Evolutionary conservation across 1,140 invertebrate species (phyloP), one percentile per base, ranked within the genome.

Genomic region (Drosophila pseudoananassae): DNA sequence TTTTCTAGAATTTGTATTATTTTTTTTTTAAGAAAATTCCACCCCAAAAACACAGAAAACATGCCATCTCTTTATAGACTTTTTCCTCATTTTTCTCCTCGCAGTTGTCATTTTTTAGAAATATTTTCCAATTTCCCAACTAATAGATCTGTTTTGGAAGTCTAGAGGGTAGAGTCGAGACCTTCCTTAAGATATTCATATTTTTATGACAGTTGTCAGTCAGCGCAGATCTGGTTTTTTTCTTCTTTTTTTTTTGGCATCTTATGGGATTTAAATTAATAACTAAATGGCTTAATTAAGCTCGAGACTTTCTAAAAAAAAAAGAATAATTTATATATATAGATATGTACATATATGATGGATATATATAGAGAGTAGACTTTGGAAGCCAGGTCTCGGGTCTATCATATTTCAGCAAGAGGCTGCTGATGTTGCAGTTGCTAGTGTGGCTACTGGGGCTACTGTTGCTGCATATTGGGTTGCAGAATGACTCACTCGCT

Each of bases 31-130:
- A 20, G 20, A 20, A 20, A 20, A n/a, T n/a, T n/a, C n/a, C n/a
- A n/a, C n/a, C n/a, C n/a, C n/a, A n/a, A n/a, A n/a, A n/a, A n/a
- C n/a, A n/a, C n/a, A 20, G 20, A 20, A 20, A 20, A 20, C 20
- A 20, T 20, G 20, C 2, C 20, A 2, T 20, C 20, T 20, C 20
- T 20, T 20, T 20, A 20, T 20, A 20, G 20, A 20, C 2, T 3
- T 20, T 20, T 20, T 20, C 20, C 3, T 20, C 20, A 20, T 20
- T 20, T 20, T 20, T 20, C 3, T 3, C 20, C 20, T 20, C 20
- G 73, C 76, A 76, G 76, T 85, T 85, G 83, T 85, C 78, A 85
- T 87, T 88, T 82, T 87, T 87, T 78, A 78, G 75, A 85, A 82
- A 85, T 78, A 87, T 75, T 69, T 76, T 76, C 46, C 59, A 60